These are phyloP conservation scores for Lophotriccus pileatus DNA, from an alignment of 2,797 vertebrate genomes.

Conservation along the genomic window DNA sequence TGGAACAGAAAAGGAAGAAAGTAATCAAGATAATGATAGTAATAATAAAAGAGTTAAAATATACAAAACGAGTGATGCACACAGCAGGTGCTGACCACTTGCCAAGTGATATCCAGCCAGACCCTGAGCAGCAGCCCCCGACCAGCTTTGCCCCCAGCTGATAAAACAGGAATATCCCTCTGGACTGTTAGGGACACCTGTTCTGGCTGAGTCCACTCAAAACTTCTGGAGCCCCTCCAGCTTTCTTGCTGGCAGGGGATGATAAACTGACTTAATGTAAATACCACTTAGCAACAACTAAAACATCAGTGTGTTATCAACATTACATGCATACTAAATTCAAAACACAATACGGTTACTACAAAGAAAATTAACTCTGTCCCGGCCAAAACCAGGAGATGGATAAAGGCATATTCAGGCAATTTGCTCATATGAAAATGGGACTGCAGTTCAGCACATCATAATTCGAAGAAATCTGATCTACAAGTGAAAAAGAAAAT, in stretches of 20 bases:
- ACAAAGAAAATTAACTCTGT: neutral
- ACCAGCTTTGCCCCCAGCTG: neutral
- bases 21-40: neutral
- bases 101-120: neutral
- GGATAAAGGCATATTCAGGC: neutral
- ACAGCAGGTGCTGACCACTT: neutral
- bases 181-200: neutral
- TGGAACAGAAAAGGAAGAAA: neutral
- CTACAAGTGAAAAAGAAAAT: neutral
- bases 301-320: neutral
- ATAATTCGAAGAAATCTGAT: neutral
- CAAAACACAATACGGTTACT: neutral
- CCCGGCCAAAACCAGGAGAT: neutral
- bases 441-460: neutral
- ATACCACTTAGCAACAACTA: neutral
- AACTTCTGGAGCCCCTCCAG: neutral
- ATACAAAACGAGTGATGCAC: accelerated
- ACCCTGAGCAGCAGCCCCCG: neutral
- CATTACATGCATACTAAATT: neutral
- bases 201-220: neutral
- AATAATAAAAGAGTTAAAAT: neutral
- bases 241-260: neutral
- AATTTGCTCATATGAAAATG: neutral
- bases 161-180: neutral
- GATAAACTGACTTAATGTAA: neutral